A percentile compares a stretch with the other conserved stretches of the same genome.
These are phyloP conservation scores for Apotomis turbidana DNA, from an alignment of 2,888 invertebrate species.

Conservation along the genomic window DNA sequence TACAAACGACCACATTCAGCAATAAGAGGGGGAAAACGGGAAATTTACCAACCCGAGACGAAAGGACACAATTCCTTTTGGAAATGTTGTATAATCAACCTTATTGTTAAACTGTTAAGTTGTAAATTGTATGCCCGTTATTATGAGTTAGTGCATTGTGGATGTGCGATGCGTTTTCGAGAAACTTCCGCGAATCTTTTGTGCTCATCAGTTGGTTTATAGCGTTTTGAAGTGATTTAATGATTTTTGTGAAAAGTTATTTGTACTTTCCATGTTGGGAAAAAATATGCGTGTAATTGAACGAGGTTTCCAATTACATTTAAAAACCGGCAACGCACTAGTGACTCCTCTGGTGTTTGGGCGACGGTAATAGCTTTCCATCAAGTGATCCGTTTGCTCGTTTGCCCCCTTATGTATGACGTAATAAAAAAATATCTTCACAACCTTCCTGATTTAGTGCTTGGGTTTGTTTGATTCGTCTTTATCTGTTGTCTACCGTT, in stretches of 20 bases:
- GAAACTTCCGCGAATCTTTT: slow-evolving; percentile 12
- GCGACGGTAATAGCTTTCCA: no score
- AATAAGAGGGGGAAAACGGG: slow-evolving; percentile 41
- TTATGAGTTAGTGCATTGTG: neutral
- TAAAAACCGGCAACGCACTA: no score
- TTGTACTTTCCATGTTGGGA: no score
- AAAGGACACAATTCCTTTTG: slow-evolving; percentile 1
- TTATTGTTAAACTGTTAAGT: neutral
- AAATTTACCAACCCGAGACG: slow-evolving; percentile 31
- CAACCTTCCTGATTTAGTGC: no score
- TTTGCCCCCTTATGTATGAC: no score
- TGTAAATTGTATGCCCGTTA: neutral
- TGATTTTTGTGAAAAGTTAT: neutral
- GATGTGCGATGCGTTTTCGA: neutral
- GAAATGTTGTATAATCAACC: neutral
- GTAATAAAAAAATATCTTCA: no score
- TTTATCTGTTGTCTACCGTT: no score
- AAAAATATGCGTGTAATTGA: no score
- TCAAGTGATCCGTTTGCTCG: no score
- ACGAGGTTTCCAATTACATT: no score
- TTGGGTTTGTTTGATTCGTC: no score
- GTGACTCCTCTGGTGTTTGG: no score
- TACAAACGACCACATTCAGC: slow-evolving; percentile 42
- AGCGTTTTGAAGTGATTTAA: slow-evolving; percentile 4
- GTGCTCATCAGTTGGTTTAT: slow-evolving; percentile 14